A percentile compares a stretch with the other conserved stretches of the same genome.
These are phyloP conservation scores for Neoseiulus cucumeris DNA, from an alignment of 1,140 invertebrate genomes.

Conservation along the genomic window DNA sequence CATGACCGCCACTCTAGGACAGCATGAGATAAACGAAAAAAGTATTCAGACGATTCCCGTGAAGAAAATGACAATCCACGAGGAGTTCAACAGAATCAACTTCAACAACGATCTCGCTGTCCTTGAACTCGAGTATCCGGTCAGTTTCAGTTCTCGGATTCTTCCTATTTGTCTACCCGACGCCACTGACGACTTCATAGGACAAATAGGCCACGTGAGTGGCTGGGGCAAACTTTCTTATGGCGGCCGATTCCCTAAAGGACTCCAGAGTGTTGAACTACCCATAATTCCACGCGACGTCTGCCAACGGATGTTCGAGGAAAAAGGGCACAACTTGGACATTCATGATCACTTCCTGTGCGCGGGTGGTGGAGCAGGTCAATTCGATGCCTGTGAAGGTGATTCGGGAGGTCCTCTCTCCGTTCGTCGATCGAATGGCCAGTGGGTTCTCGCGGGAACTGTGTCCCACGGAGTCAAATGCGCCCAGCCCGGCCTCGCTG, in stretches of 20 bases:
- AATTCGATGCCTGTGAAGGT: slow-evolving; percentile 41
- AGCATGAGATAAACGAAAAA: slow-evolving; percentile 8
- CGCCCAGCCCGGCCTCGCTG: slow-evolving; percentile 52
- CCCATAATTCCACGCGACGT: slow-evolving; percentile 72
- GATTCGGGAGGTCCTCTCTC: slow-evolving; percentile 81
- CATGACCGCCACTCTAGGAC: not conserved
- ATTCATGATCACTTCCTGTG: slow-evolving; percentile 73
- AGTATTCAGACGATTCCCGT: slow-evolving; percentile 46
- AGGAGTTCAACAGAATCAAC: slow-evolving; percentile 38
- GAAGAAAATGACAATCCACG: slow-evolving; percentile 60
- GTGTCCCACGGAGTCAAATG: slow-evolving; percentile 89
- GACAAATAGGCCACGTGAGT: slow-evolving; percentile 20
- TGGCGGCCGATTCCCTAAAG: slow-evolving; percentile 39
- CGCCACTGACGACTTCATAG: slow-evolving; percentile 19
- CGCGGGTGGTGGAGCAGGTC: slow-evolving; percentile 72
- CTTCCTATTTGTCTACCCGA: slow-evolving; percentile 78
- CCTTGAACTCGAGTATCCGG: slow-evolving; percentile 42
- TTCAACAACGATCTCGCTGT: slow-evolving; percentile 56
- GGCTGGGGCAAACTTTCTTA: slow-evolving; percentile 22
- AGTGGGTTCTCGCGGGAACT: slow-evolving; percentile 72
- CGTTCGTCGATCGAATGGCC: slow-evolving; percentile 53
- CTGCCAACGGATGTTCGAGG: slow-evolving; percentile 81
- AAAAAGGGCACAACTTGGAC: slow-evolving; percentile 60
- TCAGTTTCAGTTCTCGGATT: slow-evolving; percentile 66
- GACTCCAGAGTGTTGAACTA: slow-evolving; percentile 73